These are phyloP conservation scores for Indicator maculatus DNA, from an alignment of 2,113 vertebrate species.

Conservation along the genomic window DNA sequence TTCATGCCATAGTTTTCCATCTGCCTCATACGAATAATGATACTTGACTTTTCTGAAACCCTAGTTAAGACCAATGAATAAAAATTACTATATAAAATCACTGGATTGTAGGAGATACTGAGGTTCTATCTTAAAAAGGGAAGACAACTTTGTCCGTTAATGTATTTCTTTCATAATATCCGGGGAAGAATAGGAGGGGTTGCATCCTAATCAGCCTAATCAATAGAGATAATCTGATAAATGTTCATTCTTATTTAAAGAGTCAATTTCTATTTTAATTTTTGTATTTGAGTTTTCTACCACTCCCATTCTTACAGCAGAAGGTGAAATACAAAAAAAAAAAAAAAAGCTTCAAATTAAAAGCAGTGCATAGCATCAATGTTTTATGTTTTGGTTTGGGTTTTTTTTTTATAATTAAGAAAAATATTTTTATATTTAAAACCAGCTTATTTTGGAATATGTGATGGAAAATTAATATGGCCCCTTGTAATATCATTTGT, in stretches of 20 bases:
- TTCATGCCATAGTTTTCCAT: constrained; percentile 10
- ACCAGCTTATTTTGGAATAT: constrained; percentile 37
- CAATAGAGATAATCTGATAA: neutral
- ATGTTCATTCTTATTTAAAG: constrained; percentile 2
- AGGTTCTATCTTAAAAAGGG: neutral
- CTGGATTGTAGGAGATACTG: neutral
- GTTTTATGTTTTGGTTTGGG: neutral
- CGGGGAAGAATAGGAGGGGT: neutral
- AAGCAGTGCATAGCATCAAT: neutral
- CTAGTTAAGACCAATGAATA: neutral
- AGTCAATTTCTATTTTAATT: neutral
- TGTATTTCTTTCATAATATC: neutral
- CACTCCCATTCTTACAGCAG: neutral
- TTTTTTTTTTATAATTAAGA: constrained; percentile 28
- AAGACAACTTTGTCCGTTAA: neutral
- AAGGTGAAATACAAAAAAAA: neutral
- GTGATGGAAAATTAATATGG: constrained; percentile 27
- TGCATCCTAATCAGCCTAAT: neutral
- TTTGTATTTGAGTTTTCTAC: neutral
- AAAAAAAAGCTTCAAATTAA: neutral
- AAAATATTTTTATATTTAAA: constrained; percentile 47
- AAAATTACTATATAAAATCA: neutral
- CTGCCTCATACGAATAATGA: neutral
- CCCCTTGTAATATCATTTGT: constrained; percentile 45
- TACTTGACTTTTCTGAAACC: neutral